A percentile compares a stretch with the other conserved stretches of the same genome.
These are phyloP conservation scores for Himalopsyche tibetana DNA, from an alignment of 2,888 invertebrate species.

Conservation along the genomic window DNA sequence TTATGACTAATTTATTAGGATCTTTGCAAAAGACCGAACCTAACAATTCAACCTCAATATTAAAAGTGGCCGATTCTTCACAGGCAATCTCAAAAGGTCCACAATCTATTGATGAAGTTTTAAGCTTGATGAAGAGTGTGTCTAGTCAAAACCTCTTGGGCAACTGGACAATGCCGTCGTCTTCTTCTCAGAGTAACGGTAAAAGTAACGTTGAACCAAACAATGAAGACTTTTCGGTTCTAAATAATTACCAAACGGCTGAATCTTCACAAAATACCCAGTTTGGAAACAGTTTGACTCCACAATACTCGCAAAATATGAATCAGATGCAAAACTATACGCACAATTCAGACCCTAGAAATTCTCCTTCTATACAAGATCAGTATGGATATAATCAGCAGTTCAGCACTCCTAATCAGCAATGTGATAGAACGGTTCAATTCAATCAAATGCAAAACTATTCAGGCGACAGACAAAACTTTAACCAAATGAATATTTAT, in stretches of 20 bases:
- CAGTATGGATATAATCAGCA: not conserved
- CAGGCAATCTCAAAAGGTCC: not conserved
- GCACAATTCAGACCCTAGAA: not conserved
- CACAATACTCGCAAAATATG: not conserved
- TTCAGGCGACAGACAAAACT: not conserved
- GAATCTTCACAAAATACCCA: constrained; percentile 6
- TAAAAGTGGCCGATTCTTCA: too few relatives aligned
- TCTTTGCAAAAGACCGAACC: constrained; percentile 71
- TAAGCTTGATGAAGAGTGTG: constrained; percentile 19
- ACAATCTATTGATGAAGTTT: constrained; percentile 27
- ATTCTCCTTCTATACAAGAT: not conserved
- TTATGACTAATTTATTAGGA: constrained; percentile 81
- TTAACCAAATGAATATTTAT: not conserved
- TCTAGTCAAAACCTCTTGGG: constrained; percentile 16
- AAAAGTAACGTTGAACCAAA: not conserved
- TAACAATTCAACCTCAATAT: not conserved
- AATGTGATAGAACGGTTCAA: not conserved
- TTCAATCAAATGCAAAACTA: not conserved
- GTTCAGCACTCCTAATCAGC: not conserved
- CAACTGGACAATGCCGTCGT: not conserved
- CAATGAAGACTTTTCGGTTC: not conserved
- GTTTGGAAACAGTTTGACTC: not conserved
- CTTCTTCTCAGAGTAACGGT: not conserved
- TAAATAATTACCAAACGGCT: not conserved
- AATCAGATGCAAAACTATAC: not conserved